Evolutionary conservation across 2,888 invertebrate species (phyloP).

Genomic region (Amaurobius ferox): DNA sequence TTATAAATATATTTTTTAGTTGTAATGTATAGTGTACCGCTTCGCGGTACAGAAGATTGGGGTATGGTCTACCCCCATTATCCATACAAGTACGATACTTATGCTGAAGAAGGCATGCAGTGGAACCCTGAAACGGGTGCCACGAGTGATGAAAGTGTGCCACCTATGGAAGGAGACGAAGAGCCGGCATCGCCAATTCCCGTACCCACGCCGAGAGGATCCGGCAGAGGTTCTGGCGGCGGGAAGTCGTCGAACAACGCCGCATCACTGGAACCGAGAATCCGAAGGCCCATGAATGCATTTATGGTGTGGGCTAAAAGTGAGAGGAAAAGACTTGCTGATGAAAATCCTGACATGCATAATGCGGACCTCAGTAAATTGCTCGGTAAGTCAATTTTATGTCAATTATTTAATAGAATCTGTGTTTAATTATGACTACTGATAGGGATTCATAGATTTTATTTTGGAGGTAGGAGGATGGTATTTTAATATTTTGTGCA

Average conservation of each 20-base stretch:
- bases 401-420: too few species aligned
- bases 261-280: slow-evolving; percentile 85
- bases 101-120: slow-evolving; percentile 6
- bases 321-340: slow-evolving; percentile 95
- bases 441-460: too few species aligned
- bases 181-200: slow-evolving; percentile 21
- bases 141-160: slow-evolving; percentile 54
- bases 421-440: too few species aligned
- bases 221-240: slow-evolving; percentile 49
- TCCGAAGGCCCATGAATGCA: slow-evolving; percentile 97
- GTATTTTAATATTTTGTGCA: too few species aligned
- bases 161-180: slow-evolving; percentile 44
- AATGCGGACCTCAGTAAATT: slow-evolving; percentile 99
- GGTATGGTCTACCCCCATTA: slow-evolving; percentile 67
- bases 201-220: slow-evolving; percentile 25
- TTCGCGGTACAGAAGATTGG: slow-evolving; percentile 50
- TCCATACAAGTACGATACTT: slow-evolving; percentile 39
- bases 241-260: slow-evolving; percentile 21
- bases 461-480: too few species aligned
- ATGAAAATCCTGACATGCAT: slow-evolving; percentile 97
- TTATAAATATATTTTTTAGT: not conserved
- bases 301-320: slow-evolving; percentile 99
- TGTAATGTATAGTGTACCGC: slow-evolving; percentile 57
- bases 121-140: not conserved
- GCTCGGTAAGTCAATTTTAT: slow-evolving; percentile 98